phyloP scores from a whole-genome alignment of 2,797 vertebrate species.

The Macropus fuliginosus region DNA sequence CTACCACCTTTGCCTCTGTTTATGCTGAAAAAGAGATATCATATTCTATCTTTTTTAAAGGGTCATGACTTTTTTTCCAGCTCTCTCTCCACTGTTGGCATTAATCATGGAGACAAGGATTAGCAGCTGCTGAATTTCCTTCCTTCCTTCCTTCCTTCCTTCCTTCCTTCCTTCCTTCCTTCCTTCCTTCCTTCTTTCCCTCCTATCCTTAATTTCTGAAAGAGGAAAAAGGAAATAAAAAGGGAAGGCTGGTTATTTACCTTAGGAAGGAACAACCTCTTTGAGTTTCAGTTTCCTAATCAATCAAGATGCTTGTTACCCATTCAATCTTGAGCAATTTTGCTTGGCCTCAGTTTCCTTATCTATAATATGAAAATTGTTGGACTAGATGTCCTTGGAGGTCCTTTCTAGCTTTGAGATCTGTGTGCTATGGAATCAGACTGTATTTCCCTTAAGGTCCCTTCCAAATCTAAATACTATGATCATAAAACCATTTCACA shows the following conservation, averaged over 20 bases:
- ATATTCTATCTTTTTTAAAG: not conserved
- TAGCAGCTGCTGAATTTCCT: not conserved
- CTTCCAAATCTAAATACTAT: not conserved
- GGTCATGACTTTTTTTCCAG: not conserved
- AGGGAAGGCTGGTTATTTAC: not conserved
- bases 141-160: not conserved
- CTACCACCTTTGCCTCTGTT: not conserved
- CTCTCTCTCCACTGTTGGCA: not conserved
- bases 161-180: not conserved
- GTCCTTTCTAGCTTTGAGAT: not conserved
- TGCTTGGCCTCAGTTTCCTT: not conserved
- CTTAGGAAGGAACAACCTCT: not conserved
- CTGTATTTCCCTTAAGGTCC: not conserved
- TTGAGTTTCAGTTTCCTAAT: not conserved
- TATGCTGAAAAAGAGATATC: not conserved
- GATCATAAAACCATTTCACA: not conserved
- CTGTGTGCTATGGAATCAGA: not conserved
- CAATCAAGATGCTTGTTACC: not conserved
- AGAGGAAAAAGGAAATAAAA: not conserved
- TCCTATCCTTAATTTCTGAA: not conserved
- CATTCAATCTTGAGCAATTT: not conserved
- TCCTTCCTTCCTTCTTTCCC: too few relatives aligned
- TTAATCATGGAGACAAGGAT: not conserved
- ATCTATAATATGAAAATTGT: not conserved
- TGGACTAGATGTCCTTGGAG: not conserved